A percentile compares a stretch with the other conserved stretches of the same genome.
Conservation (phyloP, 2,797 vertebrate species). For the Malurus splendens region DNA sequence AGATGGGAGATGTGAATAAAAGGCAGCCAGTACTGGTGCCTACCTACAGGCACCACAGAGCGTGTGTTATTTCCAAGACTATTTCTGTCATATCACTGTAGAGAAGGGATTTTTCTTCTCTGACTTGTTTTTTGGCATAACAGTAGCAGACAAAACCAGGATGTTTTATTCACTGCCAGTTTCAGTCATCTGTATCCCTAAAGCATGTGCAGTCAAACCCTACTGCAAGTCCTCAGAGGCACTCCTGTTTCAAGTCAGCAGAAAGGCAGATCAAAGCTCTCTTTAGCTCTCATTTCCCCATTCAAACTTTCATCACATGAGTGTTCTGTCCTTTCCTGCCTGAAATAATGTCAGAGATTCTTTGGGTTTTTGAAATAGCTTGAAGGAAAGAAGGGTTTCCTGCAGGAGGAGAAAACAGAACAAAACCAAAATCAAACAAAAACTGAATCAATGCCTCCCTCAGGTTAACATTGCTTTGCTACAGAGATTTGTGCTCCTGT, state of each 20-base stretch:
- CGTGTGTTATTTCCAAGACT: accelerated
- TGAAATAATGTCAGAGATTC: background rate
- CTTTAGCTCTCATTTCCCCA: background rate
- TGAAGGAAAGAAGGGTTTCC: background rate
- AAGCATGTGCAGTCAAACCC: background rate
- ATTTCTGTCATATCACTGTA: background rate
- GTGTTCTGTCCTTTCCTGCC: background rate
- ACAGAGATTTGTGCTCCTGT: slow-evolving; percentile 1
- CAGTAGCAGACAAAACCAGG: background rate
- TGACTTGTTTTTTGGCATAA: background rate
- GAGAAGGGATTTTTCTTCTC: background rate
- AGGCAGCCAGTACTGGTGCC: background rate
- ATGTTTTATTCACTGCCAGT: background rate
- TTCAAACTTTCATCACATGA: background rate
- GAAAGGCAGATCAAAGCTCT: background rate
- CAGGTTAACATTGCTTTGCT: background rate
- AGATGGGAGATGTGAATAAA: background rate
- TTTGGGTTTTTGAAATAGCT: background rate
- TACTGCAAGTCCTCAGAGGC: background rate
- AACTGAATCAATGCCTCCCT: background rate
- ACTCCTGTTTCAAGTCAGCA: background rate
- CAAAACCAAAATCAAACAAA: background rate
- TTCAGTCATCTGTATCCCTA: background rate
- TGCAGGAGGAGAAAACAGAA: background rate
- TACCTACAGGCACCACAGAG: background rate